Evolutionary conservation across 2,113 vertebrate species (phyloP), one percentile per base, ranked within the genome.

Genomic region (Elephantulus edwardii): DNA sequence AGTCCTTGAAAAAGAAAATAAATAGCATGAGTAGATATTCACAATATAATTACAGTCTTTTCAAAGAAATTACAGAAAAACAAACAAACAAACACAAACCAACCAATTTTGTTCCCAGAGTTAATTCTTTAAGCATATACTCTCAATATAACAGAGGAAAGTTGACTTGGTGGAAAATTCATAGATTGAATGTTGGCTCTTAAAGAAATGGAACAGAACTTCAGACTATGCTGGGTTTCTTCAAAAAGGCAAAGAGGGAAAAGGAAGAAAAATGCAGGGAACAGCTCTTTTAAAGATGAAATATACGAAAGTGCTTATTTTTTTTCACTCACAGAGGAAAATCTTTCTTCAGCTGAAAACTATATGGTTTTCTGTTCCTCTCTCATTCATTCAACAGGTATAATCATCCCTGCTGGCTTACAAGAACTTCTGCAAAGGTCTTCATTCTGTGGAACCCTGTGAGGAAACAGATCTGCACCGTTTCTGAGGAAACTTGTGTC

Each of bases 361-460:
- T 3, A 42, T 13, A 1, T 30, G 19, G 13, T 11, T 8, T 4
- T 8, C 12, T 33, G 6, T 19, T 52, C 22, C 40, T 35, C 9
- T n/a, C 7, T 7, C 48, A 79, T 5, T 19, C 2, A 13, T 20
- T 30, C 35, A 1, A 14, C 0, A 30, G 40, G 44, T 50, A 0
- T 1, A 8, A 24, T 71, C 11, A 20, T 4, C 13, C 13, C 5
- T 20, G 8, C 3, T 62, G 11, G 2, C 19, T 38, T 24, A 50
- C 1, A 46, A 48, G 40, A 64, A 40, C 70, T 46, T 30, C 40
- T 78, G 11, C 35, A 28, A 8, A 58, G 16, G 58, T 20, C 6
- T 10, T 87, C n/a, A 2, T 6, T 54, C 28, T 56, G 44, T n/a
- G 24, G 83, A 38, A 13, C 33, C 28, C 40, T 62, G 2, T 20